Evolutionary conservation across 2,797 vertebrate species (phyloP), one percentile per base, ranked within the genome.

Genomic region (Chelidonichthys spinosus): DNA sequence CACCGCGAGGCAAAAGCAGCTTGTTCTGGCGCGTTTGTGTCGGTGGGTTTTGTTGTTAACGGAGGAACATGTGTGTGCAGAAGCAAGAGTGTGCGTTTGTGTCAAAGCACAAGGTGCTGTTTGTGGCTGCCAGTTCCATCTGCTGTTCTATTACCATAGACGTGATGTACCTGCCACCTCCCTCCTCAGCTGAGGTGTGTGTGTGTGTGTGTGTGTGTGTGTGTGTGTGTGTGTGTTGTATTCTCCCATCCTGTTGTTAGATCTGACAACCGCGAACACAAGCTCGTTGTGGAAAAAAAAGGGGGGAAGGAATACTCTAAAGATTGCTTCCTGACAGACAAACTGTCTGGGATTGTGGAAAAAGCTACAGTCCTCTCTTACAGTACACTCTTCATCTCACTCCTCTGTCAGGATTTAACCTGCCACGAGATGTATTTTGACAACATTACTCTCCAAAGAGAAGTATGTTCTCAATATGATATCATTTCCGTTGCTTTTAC

Each of bases 151-250:
- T 91, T 89, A 83, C 88, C 80, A 87, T 85, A 85, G 86, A 91
- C 84, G 87, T 90, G 90, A 89, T 91, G 90, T 92, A 92, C 91
- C 91, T 92, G 90, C 90, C 89, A 90, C 90, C 84, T 90, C 72
- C 64, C 84, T 86, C 85, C 85, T 86, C 85, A 79, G 82, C 82
- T 84, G 81, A 87, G 47, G 33, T 13, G 15, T 14, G 17, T 36
- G 39, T 7, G 37, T 42, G 37, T 39, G 56, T 54, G 39, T 46
- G 56, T 68, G 39, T 25, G 11, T 60, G 53, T 52, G 36, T 66
- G 55, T 74, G 63, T 56, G 40, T 56, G 43, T 40, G n/a, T 69
- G 68, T 72, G 72, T 58, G 59, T 74, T 88, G 72, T 85, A 61
- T 83, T 82, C 68, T 87, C 82, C 78, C 70, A 75, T 89, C 76